These are phyloP conservation scores for Ceramica pisi DNA, from an alignment of 2,888 invertebrate genomes.

Conservation along the genomic window DNA sequence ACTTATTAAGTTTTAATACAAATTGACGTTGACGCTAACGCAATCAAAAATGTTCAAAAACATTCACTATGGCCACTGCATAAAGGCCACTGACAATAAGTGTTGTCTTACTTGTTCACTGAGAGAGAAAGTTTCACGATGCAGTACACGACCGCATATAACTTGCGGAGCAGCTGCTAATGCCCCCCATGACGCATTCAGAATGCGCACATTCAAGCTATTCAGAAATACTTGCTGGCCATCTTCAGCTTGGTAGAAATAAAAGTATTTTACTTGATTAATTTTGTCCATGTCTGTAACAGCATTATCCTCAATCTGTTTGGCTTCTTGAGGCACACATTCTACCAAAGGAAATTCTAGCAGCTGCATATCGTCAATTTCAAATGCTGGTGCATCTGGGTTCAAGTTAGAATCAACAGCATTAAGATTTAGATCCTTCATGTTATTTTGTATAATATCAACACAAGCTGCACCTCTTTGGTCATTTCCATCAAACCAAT, in stretches of 20 bases:
- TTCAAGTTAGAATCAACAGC: slow-evolving; percentile 77
- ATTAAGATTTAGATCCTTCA: slow-evolving; percentile 72
- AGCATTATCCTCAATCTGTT: slow-evolving; percentile 70
- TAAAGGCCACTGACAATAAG: neutral
- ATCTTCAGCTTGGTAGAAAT: slow-evolving; percentile 97
- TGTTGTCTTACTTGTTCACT: slow-evolving; percentile 88
- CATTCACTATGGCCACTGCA: too few species aligned
- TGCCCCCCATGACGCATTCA: slow-evolving; percentile 96
- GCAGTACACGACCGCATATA: slow-evolving; percentile 95
- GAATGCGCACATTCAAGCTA: slow-evolving; percentile 96
- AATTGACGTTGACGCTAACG: too few species aligned
- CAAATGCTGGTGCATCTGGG: slow-evolving; percentile 82
- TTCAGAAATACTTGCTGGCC: slow-evolving; percentile 98
- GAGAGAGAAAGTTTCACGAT: slow-evolving; percentile 96
- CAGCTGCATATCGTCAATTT: slow-evolving; percentile 70
- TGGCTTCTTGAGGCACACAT: slow-evolving; percentile 61
- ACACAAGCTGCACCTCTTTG: slow-evolving; percentile 83
- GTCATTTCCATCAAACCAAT: slow-evolving; percentile 86
- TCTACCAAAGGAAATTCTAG: slow-evolving; percentile 82
- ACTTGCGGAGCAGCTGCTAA: slow-evolving; percentile 94
- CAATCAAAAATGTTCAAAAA: too few species aligned
- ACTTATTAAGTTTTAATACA: too few species aligned
- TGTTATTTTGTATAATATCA: slow-evolving; percentile 76
- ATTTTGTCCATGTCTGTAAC: slow-evolving; percentile 82
- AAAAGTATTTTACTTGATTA: slow-evolving; percentile 92